Evolutionary conservation across 2,888 invertebrate genomes (phyloP), one percentile per base, ranked within the genome.

Genomic region (Zaprionus lineosus): DNA sequence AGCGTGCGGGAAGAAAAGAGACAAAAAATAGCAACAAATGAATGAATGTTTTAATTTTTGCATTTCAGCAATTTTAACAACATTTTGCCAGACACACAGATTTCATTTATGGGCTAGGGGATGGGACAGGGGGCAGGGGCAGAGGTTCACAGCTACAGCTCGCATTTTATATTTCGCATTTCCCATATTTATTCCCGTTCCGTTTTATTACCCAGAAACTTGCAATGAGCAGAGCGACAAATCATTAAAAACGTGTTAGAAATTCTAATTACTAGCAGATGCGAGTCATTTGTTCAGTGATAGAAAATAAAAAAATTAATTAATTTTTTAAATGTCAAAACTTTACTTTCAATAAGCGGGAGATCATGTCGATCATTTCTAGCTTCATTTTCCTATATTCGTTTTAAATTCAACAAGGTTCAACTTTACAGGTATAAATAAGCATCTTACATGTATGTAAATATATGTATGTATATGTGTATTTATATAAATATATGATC

Each of bases 21-120:
- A n/a, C n/a, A n/a, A 47, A 67, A 67, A 21, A 41, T 2, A 7
- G 21, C 21, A 19, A 19, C 14, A 41, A 31, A 19, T 33, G 28
- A 7, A 31, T 12, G 5, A 19, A 5, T 41, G 9, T 9, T 34
- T 19, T 33, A 28, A 12, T 16, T 41, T 56, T 41, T 56, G 46
- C 69, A 62, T 36, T 62, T 37, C 5, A 50, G 21, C 36, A 51
- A 48, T 57, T 74, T 56, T 11, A 29, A 21, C 37, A 19, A 18
- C 41, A 28, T 41, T 46, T 52, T 50, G 67, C 44, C 34, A 31
- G 67, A 59, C n/a, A n/a, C 19, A 19, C 19, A 19, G 19, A 19
- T 19, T 5, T 19, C 19, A 19, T n/a, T n/a, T n/a, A n/a, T n/a
- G n/a, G n/a, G n/a, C n/a, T n/a, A n/a, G n/a, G n/a, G n/a, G n/a